Percentiles rank a stretch among this genome's conserved stretches.
Conservation (phyloP, 1,140 invertebrate species). For the Drosophila hydei region DNA sequence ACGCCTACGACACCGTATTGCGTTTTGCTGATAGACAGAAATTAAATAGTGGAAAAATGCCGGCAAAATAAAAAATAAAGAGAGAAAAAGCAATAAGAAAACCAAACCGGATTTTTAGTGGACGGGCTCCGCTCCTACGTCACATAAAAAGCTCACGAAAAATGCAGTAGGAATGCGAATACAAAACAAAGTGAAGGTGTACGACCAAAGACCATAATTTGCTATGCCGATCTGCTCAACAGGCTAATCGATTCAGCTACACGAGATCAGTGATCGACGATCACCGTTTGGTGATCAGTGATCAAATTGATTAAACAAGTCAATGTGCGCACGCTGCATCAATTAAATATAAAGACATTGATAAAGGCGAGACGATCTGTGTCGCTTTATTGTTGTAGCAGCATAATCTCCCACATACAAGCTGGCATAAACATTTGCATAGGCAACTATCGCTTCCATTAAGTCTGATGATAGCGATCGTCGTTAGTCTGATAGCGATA, state of each 20-base stretch:
- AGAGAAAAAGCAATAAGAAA: conserved; percentile 20
- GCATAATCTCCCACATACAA: conserved; percentile 31
- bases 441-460: conserved; percentile 35
- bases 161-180: conserved; percentile 59
- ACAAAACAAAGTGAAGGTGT: conserved; percentile 65
- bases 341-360: conserved; percentile 70
- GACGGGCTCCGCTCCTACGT: conserved; percentile 44
- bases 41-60: conserved; percentile 59
- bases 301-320: conserved; percentile 74
- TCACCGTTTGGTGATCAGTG: conserved; percentile 37
- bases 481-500: conserved; percentile 31
- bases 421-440: conserved; percentile 61
- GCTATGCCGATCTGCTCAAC: background rate
- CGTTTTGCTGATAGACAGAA: conserved; percentile 51
- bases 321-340: conserved; percentile 72
- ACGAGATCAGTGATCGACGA: conserved; percentile 65
- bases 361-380: conserved; percentile 21
- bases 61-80: conserved; percentile 46
- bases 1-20: conserved; percentile 54
- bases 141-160: conserved; percentile 31
- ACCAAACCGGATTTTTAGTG: conserved; percentile 68
- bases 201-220: conserved; percentile 30
- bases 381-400: background rate
- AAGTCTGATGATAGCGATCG: conserved; percentile 4
- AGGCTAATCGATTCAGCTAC: conserved; percentile 59